Conservation (phyloP, 2,797 vertebrate genomes). For the Microtus obscurus region DNA sequence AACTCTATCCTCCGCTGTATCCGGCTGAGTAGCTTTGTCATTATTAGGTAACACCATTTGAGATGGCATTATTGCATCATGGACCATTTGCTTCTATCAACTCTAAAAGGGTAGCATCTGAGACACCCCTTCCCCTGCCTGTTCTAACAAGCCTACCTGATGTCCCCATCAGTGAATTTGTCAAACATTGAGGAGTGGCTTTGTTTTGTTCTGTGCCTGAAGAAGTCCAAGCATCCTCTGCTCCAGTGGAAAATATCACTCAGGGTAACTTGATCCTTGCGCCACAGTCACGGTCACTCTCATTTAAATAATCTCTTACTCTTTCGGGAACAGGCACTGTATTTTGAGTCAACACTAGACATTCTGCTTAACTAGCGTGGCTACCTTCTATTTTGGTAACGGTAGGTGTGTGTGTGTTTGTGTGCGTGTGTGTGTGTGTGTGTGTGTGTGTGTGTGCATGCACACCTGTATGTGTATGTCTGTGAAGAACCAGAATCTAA, state of each 20-base stretch:
- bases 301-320: not conserved
- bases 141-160: not conserved
- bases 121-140: not conserved
- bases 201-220: not conserved
- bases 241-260: not conserved
- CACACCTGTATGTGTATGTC: not conserved
- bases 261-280: not conserved
- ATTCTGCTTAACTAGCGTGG: not conserved
- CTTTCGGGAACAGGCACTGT: not conserved
- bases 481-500: not conserved
- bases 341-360: not conserved
- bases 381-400: not conserved
- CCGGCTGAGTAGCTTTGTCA: not conserved
- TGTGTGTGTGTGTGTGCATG: not conserved
- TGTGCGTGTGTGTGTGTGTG: too few relatives aligned
- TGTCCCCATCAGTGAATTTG: too few relatives aligned
- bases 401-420: not conserved
- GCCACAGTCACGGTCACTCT: not conserved
- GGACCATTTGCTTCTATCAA: not conserved
- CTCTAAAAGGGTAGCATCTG: not conserved
- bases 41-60: not conserved
- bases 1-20: not conserved
- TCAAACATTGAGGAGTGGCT: not conserved
- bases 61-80: not conserved
- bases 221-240: not conserved